Base-by-base conservation (phyloP, 2,888 invertebrate genomes). In the Macrophya annulata region DNA sequence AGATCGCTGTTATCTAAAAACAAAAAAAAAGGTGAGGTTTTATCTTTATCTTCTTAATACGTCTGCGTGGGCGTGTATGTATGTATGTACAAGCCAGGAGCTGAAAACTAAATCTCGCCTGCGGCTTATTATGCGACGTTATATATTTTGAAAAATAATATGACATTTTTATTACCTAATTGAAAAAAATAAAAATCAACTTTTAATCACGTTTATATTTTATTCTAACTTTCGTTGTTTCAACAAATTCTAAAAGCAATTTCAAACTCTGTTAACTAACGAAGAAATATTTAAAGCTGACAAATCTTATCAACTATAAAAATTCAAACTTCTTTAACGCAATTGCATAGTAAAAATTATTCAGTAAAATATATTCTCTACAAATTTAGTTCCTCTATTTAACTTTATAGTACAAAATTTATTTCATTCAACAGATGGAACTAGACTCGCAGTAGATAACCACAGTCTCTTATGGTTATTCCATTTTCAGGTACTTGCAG, bases 31-130 rank as follows among this genome's bases (percentile, higher is more conserved):
- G 68, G 6, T 68, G 65, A 37, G 17, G 37, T 68, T n/a, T 68
- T 37, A 37, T 37, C 37, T 68, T 68, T 68, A 68, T 68, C 31
- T 68, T 37, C 68, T 68, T 37, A 68, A 68, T 68, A 68, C 8
- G 68, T 68, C 31, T 37, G 68, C 37, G 68, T 37, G 37, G 68
- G 37, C 37, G 31, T 37, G 5, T n/a, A n/a, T n/a, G n/a, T n/a
- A n/a, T n/a, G n/a, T n/a, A n/a, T n/a, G n/a, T 68, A 17, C 12
- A 17, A 37, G 68, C 10, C 37, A 15, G 12, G 8, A 17, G 17
- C 37, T 25, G 68, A 17, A 37, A 68, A 37, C 68, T 5, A 68
- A 62, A 17, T 37, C 37, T 17, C 17, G 31, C 68, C 68, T 17
- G 17, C 37, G 68, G 68, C 68, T 12, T n/a, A n/a, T 3, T 37